Conservation (phyloP, 2,797 vertebrate species). For the Pitangus sulphuratus region DNA sequence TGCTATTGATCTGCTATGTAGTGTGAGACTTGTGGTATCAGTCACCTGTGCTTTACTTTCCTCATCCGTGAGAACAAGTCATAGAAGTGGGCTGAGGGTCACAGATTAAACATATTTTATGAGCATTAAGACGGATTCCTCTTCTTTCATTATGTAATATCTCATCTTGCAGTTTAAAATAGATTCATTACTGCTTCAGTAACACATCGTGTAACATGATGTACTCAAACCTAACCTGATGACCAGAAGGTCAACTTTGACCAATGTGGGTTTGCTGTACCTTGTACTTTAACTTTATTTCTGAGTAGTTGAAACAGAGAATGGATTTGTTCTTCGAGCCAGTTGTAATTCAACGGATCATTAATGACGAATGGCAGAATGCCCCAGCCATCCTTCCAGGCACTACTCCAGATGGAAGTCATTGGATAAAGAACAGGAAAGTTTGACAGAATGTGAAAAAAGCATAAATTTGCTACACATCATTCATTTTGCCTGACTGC, state of each 20-base stretch:
- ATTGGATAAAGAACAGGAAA: conserved; percentile 40
- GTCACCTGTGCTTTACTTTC: not conserved
- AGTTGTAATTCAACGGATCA: conserved; percentile 30
- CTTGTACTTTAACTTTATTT: not conserved
- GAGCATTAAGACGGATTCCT: not conserved
- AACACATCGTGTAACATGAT: not conserved
- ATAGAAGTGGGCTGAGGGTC: not conserved
- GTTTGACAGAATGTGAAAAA: conserved; percentile 39
- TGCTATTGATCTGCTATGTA: not conserved
- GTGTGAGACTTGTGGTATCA: not conserved
- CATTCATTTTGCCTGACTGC: conserved; percentile 59
- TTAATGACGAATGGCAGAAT: conserved; percentile 38
- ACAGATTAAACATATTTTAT: not conserved
- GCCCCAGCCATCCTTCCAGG: conserved; percentile 33
- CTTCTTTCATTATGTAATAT: not conserved
- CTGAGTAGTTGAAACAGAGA: not conserved
- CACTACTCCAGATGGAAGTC: conserved; percentile 52
- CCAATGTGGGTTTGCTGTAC: not conserved
- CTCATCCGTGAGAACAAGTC: not conserved
- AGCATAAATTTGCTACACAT: conserved; percentile 48
- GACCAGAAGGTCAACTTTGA: not conserved
- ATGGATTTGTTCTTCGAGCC: conserved; percentile 1
- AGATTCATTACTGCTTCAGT: not conserved
- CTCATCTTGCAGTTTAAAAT: not conserved
- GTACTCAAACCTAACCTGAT: not conserved